A percentile compares a stretch with the other conserved stretches of the same genome.
Conservation (phyloP, 2,888 invertebrate genomes). For the Eledona agricola region DNA sequence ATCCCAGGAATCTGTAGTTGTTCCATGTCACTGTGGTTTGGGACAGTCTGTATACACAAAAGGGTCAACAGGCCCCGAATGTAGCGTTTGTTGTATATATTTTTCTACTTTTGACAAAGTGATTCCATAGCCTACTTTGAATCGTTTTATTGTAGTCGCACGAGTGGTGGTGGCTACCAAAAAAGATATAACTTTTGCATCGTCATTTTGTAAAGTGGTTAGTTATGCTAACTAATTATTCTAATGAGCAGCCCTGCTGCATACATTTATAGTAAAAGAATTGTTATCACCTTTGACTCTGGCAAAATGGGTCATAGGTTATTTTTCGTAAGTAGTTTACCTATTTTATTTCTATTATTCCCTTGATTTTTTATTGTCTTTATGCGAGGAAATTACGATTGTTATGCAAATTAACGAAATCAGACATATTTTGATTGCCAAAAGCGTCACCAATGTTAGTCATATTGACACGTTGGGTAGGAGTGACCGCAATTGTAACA, state of each 20-base stretch:
- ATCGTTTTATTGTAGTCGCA: too few relatives aligned
- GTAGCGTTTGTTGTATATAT: too few relatives aligned
- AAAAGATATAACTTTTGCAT: conserved; percentile 18
- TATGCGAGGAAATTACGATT: conserved; percentile 10
- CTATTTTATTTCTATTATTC: conserved; percentile 1
- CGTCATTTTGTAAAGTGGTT: conserved; percentile 25
- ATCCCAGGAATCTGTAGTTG: too few relatives aligned
- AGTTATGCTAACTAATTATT: conserved; percentile 32
- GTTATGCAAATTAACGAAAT: not conserved
- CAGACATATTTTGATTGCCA: not conserved
- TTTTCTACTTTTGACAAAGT: too few relatives aligned
- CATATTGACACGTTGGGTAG: too few relatives aligned
- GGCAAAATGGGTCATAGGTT: conserved; percentile 25
- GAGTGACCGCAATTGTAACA: too few relatives aligned
- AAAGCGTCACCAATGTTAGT: not conserved
- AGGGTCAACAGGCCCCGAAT: too few relatives aligned
- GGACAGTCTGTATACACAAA: too few relatives aligned
- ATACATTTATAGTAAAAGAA: conserved; percentile 30
- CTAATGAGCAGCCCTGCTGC: conserved; percentile 20
- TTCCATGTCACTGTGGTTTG: too few relatives aligned
- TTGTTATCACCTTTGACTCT: conserved; percentile 29
- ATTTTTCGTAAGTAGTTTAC: conserved; percentile 17
- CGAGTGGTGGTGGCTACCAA: too few relatives aligned
- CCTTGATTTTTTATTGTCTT: conserved; percentile 19
- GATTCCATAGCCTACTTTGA: too few relatives aligned